Base-by-base conservation (phyloP, 64 coral and sea anemone genomes). In the Actinia equina region DNA sequence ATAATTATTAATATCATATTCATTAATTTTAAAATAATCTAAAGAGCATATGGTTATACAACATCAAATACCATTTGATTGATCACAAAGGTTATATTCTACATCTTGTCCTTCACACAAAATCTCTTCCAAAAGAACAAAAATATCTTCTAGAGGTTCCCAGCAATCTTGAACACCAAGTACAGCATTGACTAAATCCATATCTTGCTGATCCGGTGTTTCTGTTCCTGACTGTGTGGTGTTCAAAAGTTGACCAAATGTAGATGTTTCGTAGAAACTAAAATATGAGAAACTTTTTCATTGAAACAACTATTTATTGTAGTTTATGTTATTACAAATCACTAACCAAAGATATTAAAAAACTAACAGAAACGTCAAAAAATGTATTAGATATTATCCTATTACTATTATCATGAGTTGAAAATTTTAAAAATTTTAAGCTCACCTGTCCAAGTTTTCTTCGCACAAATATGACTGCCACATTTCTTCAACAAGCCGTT, bases 401-500 rank as follows among this genome's bases (percentile, higher is more conserved):
- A 56, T 56, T 13, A 56, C 9, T 15, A 13, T 56, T 56, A 7
- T 56, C 13, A 56, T 15, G 9, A 7, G 8, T 56, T 56, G 1
- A 56, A 56, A 11, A n/a, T n/a, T n/a, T n/a, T n/a, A 56, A 56
- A 13, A 1, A 15, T 7, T 74, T 41, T 74, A 41, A 37, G 67
- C 67, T 71, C 19, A 41, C 69, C 69, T 74, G 43, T 12, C 78
- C 22, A 81, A 17, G 49, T 81, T 81, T 81, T 81, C 43, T 81
- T 81, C 44, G 78, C 78, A 81, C 49, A 81, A 52, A 13, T 81
- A 81, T 20, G 78, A 81, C 43, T 81, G 43, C 78, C 78, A 81
- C 78, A 81, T 81, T 22, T 81, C 78, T 16, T 81, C 78, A 49
- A 81, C 78, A 49, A 81, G 49, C 8, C 43, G 49, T 23, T 52